phyloP scores from a whole-genome alignment of 2,113 vertebrate species.

The Nanorana parkeri region DNA sequence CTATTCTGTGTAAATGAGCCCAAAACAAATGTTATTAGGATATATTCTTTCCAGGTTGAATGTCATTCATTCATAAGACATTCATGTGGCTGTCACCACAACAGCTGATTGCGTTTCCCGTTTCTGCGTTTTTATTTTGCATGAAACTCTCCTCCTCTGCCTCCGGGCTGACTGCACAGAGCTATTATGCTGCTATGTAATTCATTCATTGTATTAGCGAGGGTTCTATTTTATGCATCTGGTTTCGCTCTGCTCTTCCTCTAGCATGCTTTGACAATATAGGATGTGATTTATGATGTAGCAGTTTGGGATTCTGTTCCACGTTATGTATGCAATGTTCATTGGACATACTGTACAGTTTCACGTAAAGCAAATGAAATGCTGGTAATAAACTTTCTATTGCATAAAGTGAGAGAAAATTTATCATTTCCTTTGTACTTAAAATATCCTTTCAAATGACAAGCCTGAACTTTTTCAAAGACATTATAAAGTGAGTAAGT shows the following conservation, averaged over 20 bases:
- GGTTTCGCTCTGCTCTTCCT: neutral
- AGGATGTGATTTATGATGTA: constrained; percentile 1
- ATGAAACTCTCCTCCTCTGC: too few species aligned
- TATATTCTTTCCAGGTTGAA: too few species aligned
- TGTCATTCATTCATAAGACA: too few species aligned
- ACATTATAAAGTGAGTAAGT: neutral
- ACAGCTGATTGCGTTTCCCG: too few species aligned
- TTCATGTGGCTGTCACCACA: too few species aligned
- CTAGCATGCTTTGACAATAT: too few species aligned
- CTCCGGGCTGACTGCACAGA: neutral
- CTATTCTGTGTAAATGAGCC: too few species aligned
- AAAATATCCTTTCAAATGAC: neutral
- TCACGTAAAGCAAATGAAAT: neutral
- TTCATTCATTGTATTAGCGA: neutral
- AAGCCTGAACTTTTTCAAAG: neutral
- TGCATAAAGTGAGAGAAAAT: neutral
- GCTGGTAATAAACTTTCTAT: neutral
- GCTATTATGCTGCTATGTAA: neutral
- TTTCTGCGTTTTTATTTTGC: too few species aligned
- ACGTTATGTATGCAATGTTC: constrained; percentile 15
- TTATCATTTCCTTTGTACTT: neutral
- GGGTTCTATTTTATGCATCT: neutral
- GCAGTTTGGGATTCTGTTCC: constrained; percentile 3
- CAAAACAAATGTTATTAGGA: too few species aligned
- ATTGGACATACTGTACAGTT: neutral